Conservation (phyloP, 2,113 vertebrate species). For the Urocynchramus pylzowi region DNA sequence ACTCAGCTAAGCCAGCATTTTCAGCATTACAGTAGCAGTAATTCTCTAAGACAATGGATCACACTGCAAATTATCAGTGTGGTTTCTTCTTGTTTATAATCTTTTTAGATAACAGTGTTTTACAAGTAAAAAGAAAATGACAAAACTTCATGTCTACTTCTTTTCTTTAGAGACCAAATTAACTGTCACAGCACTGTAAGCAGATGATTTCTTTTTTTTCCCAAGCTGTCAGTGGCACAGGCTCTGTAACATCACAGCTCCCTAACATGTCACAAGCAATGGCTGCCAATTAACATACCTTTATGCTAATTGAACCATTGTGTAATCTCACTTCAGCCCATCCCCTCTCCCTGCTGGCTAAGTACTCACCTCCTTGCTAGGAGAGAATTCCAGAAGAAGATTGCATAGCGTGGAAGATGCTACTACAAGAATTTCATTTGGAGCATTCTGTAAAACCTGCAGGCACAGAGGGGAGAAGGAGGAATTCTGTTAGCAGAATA, state of each 20-base stretch:
- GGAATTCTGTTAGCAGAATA: not conserved
- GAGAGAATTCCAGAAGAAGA: conserved; percentile 96
- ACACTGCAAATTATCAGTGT: not conserved
- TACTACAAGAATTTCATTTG: conserved; percentile 96
- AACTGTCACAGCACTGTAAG: not conserved
- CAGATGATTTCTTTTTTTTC: not conserved
- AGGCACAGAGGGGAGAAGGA: not conserved
- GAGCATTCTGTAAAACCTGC: conserved; percentile 96
- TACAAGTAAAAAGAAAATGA: not conserved
- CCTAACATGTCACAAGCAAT: not conserved
- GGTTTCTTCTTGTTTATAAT: not conserved
- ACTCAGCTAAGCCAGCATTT: not conserved
- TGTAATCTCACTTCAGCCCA: not conserved
- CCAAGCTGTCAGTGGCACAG: not conserved
- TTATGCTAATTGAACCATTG: not conserved
- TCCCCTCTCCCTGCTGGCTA: not conserved
- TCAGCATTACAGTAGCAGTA: not conserved
- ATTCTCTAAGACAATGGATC: not conserved
- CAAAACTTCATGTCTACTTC: not conserved
- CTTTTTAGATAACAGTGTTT: not conserved
- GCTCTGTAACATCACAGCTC: not conserved
- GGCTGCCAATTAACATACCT: not conserved
- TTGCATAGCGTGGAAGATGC: conserved; percentile 99
- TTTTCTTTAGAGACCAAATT: not conserved
- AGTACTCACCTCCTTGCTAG: conserved; percentile 94